Evolutionary conservation across 2,888 invertebrate genomes (phyloP).

Genomic region (Drosophila ustulata): DNA sequence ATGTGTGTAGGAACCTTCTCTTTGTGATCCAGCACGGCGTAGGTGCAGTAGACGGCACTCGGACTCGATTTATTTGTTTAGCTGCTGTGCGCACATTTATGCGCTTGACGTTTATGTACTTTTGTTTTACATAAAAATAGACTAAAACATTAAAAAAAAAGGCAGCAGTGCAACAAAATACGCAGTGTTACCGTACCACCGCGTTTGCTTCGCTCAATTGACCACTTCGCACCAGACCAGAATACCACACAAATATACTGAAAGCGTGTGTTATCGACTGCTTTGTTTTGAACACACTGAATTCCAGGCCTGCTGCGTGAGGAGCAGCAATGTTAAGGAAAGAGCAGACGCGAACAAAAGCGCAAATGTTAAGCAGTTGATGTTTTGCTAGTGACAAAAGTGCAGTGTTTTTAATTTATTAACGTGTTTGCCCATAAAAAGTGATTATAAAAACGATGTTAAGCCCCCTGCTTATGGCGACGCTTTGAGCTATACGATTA

Average conservation of each 20-base stretch:
- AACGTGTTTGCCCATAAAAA: background rate
- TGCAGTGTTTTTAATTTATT: background rate
- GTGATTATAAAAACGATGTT: no score
- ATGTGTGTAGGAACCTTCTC: constrained; percentile 1
- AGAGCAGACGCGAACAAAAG: background rate
- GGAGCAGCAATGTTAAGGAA: background rate
- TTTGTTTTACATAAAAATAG: constrained; percentile 46
- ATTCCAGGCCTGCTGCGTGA: background rate
- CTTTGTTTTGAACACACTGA: background rate
- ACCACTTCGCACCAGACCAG: background rate
- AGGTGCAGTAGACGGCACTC: constrained; percentile 24
- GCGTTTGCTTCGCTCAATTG: background rate
- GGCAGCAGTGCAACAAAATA: constrained; percentile 56
- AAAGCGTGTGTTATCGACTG: background rate
- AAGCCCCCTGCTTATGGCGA: no score
- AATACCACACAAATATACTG: constrained; percentile 18
- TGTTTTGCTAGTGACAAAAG: background rate
- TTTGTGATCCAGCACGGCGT: constrained; percentile 40
- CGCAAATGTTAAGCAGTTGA: background rate
- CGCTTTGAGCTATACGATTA: no score
- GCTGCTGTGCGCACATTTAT: constrained; percentile 39
- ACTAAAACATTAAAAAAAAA: constrained; percentile 56
- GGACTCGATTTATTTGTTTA: constrained; percentile 27
- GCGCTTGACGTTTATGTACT: constrained; percentile 21
- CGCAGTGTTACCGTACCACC: constrained; percentile 38